Evolutionary conservation across 2,888 invertebrate genomes (phyloP).

Genomic region (Epistrophe eligans): DNA sequence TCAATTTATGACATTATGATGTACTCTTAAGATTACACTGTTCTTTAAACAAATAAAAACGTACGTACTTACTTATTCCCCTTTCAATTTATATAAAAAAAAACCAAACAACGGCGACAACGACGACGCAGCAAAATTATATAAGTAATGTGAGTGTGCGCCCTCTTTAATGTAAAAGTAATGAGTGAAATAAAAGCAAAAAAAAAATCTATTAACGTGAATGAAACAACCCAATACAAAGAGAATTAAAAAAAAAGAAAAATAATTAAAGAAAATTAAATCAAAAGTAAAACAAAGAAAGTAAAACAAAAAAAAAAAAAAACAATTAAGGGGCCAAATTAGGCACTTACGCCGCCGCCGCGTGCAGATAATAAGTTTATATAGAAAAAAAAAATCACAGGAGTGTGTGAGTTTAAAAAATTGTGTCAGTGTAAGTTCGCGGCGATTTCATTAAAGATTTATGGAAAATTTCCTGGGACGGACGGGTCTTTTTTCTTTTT

Average conservation of each 20-base stretch:
- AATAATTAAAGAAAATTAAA: constrained; percentile 57
- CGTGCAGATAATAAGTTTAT: constrained; percentile 46
- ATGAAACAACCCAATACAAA: constrained; percentile 50
- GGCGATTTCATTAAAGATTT: constrained; percentile 75
- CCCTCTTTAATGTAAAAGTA: constrained; percentile 33
- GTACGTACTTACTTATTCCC: constrained; percentile 10
- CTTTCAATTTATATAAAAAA: constrained; percentile 28
- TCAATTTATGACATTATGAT: constrained; percentile 42
- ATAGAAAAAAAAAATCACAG: constrained; percentile 14
- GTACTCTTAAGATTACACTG: constrained; percentile 65
- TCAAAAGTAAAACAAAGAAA: constrained; percentile 36
- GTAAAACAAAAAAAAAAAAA: constrained; percentile 13
- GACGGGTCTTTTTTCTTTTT: constrained; percentile 54
- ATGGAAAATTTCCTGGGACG: constrained; percentile 71
- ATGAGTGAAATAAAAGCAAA: constrained; percentile 15
- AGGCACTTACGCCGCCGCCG: constrained; percentile 62
- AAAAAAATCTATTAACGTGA: constrained; percentile 32
- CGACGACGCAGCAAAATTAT: constrained; percentile 52
- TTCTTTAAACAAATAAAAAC: constrained; percentile 49
- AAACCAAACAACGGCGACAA: constrained; percentile 7
- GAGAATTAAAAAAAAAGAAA: constrained; percentile 45
- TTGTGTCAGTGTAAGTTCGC: constrained; percentile 63
- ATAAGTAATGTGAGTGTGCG: constrained; percentile 71
- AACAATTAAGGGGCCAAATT: constrained; percentile 56
- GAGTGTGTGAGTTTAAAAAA: background rate